These are phyloP conservation scores for Neelides folsomi DNA, from an alignment of 2,888 invertebrate species.

Conservation along the genomic window DNA sequence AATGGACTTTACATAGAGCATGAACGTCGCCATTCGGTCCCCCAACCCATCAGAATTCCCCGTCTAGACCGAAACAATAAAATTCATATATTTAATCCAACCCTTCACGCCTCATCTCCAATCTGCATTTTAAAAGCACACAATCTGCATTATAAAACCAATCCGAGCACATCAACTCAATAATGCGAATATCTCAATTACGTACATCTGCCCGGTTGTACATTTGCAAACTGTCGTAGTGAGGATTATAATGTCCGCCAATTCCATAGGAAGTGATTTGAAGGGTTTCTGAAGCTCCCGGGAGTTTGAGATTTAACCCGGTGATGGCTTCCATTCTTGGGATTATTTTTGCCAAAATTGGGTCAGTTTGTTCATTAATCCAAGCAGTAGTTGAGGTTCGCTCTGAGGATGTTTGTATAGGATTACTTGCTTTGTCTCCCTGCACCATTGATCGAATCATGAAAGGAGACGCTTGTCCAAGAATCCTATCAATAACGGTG, in stretches of 20 bases:
- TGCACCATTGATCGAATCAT: conserved; percentile 36
- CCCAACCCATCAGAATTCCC: conserved; percentile 10
- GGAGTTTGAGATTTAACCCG: conserved; percentile 32
- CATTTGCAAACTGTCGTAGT: conserved; percentile 33
- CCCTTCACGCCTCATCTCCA: too few species aligned
- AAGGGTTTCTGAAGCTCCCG: conserved; percentile 31
- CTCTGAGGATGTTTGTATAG: conserved; percentile 34
- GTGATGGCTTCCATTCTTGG: conserved; percentile 34
- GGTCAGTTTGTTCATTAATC: conserved; percentile 34
- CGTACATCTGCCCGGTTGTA: too few species aligned
- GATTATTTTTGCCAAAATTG: conserved; percentile 30
- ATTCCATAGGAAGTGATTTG: conserved; percentile 41
- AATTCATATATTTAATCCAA: too few species aligned
- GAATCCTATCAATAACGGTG: conserved; percentile 31
- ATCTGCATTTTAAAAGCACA: too few species aligned
- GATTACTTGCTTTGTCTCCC: conserved; percentile 25
- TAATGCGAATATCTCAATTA: too few species aligned
- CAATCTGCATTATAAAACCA: conserved; percentile 5
- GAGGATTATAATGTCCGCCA: conserved; percentile 42
- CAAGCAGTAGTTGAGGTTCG: conserved; percentile 38
- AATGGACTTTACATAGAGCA: conserved; percentile 26
- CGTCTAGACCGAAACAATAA: neutral
- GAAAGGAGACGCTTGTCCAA: conserved; percentile 28
- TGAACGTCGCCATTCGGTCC: conserved; percentile 26
- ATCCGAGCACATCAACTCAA: conserved; percentile 10